phyloP scores from a whole-genome alignment of 2,888 invertebrate species.

The Cerastis leucographa region DNA sequence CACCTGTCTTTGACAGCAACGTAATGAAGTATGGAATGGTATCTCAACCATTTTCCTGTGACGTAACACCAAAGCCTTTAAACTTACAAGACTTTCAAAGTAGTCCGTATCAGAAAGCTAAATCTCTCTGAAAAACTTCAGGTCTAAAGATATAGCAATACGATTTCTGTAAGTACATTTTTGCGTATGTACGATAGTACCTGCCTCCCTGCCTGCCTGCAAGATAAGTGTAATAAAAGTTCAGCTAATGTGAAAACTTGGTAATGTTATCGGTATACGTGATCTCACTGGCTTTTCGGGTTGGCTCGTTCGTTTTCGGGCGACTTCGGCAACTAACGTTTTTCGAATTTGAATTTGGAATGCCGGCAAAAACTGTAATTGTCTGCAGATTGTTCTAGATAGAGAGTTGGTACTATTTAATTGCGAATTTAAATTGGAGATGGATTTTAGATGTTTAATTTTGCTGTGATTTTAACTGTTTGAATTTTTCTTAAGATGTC shows the following conservation, averaged over 20 bases:
- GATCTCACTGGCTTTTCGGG: constrained; percentile 87
- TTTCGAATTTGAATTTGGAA: constrained; percentile 77
- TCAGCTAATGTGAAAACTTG: constrained; percentile 88
- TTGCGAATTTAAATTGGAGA: constrained; percentile 32
- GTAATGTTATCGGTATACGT: constrained; percentile 90
- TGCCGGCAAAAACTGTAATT: constrained; percentile 78
- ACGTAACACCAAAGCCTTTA: constrained; percentile 9
- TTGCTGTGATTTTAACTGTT: not conserved
- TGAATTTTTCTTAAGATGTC: not conserved
- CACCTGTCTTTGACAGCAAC: not conserved
- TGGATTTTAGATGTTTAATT: not conserved
- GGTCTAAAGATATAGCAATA: constrained; percentile 59
- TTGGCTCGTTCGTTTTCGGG: constrained; percentile 70
- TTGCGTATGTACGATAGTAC: constrained; percentile 76
- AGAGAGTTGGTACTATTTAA: constrained; percentile 53
- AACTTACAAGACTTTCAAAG: constrained; percentile 9
- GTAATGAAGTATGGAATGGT: not conserved
- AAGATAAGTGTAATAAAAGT: constrained; percentile 90
- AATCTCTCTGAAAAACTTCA: constrained; percentile 44
- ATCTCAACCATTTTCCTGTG: constrained; percentile 4
- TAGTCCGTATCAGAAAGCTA: constrained; percentile 17
- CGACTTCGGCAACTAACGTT: constrained; percentile 79
- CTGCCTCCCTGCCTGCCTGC: constrained; percentile 72
- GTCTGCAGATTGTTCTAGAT: constrained; percentile 69
- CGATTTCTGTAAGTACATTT: constrained; percentile 77